Evolutionary conservation across 1,140 invertebrate genomes (phyloP), one percentile per base, ranked within the genome.

Genomic region (Camponotus pennsylvanicus): DNA sequence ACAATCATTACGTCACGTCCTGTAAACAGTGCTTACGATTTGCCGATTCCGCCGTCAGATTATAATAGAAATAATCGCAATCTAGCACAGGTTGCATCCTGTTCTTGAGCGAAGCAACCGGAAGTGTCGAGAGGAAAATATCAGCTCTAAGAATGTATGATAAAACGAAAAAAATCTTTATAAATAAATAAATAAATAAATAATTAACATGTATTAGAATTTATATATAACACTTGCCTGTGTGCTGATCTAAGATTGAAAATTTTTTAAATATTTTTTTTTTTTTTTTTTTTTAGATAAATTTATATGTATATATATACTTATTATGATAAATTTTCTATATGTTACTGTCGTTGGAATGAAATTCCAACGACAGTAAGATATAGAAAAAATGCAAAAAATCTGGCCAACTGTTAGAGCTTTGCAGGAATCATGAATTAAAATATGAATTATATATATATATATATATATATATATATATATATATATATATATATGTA

Each of bases 21-120:
- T 89, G 88, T 76, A 75, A 88, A 75, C 70, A 80, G 34, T 37
- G 57, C 59, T 89, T 73, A 75, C 73, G 15, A 89, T 89, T 83
- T 73, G 67, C 86, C 57, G 87, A 89, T 83, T 78, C 71, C 67
- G 18, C 40, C 71, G 59, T 37, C 49, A 52, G 61, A 57, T 27
- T 55, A 49, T 75, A 42, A 61, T 61, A 49, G 11, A 21, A 89
- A 89, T 86, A 89, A 89, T 86, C 84, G 70, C 70, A 75, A 89
- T 82, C 86, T 37, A 70, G 76, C 27, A 27, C 76, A 73, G 9
- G 42, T 88, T 79, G 69, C 83, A 79, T 89, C 82, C 86, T 88
- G 80, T 67, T 57, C 11, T 67, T 42, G 21, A 27, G 40, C 6
- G 18, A 32, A 76, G 18, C 27, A 27, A 64, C 6, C 13, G 0